phyloP scores from a whole-genome alignment of 2,888 invertebrate species.

The Lasioglossum calceatum region DNA sequence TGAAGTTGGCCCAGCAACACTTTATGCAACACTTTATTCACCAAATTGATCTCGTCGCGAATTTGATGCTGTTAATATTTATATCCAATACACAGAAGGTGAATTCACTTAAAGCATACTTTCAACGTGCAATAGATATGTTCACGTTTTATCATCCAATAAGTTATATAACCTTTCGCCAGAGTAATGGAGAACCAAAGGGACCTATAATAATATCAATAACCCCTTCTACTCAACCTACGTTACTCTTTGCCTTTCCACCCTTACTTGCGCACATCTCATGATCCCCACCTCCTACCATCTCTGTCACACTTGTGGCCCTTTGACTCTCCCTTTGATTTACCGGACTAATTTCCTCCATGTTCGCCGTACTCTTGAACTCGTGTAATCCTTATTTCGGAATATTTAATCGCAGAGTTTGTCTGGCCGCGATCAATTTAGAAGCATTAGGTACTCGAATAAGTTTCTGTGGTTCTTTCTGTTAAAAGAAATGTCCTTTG shows the following conservation, averaged over 20 bases:
- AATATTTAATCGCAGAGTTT: slow-evolving; percentile 47
- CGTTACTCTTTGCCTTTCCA: slow-evolving; percentile 47
- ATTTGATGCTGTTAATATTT: neutral
- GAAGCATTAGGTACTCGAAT: neutral
- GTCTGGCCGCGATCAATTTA: slow-evolving; percentile 33
- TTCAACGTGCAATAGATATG: slow-evolving; percentile 30
- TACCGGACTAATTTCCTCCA: slow-evolving; percentile 59
- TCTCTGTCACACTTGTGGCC: slow-evolving; percentile 35
- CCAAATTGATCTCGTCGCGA: neutral
- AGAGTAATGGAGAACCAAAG: slow-evolving; percentile 52
- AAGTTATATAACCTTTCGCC: slow-evolving; percentile 46
- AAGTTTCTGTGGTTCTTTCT: neutral
- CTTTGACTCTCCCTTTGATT: slow-evolving; percentile 60
- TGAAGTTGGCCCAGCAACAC: neutral
- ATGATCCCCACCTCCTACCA: neutral
- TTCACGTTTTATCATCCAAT: slow-evolving; percentile 36
- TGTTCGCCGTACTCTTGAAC: slow-evolving; percentile 16
- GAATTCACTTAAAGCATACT: slow-evolving; percentile 19
- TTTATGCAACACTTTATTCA: neutral
- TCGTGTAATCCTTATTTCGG: slow-evolving; percentile 43
- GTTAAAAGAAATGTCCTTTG: neutral
- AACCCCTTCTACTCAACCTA: slow-evolving; percentile 32
- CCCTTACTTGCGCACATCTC: neutral
- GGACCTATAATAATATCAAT: slow-evolving; percentile 52
- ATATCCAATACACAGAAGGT: neutral